Base-by-base conservation (phyloP, 2,888 invertebrate genomes). In the Chloroclysta siterata region DNA sequence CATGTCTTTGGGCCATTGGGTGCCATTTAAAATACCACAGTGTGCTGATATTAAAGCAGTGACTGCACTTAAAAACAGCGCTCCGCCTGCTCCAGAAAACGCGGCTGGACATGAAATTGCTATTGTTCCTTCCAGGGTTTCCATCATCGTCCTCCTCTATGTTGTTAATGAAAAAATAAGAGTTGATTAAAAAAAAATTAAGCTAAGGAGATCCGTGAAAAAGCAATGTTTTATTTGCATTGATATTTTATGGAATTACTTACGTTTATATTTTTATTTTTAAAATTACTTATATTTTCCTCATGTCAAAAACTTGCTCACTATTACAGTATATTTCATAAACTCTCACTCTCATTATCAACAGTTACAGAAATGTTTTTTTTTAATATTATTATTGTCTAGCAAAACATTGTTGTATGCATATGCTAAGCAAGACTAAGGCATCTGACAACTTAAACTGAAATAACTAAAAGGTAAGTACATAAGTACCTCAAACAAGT, bases 11-110 rank as follows among this genome's bases (percentile, higher is more conserved):
- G 95, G 95, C 89, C 95, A 95, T 15, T 81, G 76, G 6, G 79
- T 79, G 22, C 87, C 82, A 17, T 87, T 84, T 41, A 85, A 84
- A 17, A 95, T 78, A 2, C 88, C 79, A 74, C 95, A 95, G 76
- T 94, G 94, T 0, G 94, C 90, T 7, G 89, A 79, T 53, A 95
- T 80, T 33, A 95, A 74, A 0, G 94, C 87, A 62, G 94, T 93
- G 13, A 95, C 75, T 13, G 95, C 84, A 22, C 94, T 88, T 0
- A 94, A 80, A 74, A 96, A 95, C 13, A 95, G 48, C 17, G 72
- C 68, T 0, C 84, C 85, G 8, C 80, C 76, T 22, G 73, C 72
- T 5, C 84, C 84, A 44, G 72, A 60, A 65, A 84, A 84, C n/a
- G 83, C 75, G 14, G 69, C 56, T 53, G 87, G 84, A 73, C 87